Evolutionary conservation across 2,113 vertebrate genomes (phyloP), one percentile per base, ranked within the genome.

Genomic region (Megatriorchis doriae): DNA sequence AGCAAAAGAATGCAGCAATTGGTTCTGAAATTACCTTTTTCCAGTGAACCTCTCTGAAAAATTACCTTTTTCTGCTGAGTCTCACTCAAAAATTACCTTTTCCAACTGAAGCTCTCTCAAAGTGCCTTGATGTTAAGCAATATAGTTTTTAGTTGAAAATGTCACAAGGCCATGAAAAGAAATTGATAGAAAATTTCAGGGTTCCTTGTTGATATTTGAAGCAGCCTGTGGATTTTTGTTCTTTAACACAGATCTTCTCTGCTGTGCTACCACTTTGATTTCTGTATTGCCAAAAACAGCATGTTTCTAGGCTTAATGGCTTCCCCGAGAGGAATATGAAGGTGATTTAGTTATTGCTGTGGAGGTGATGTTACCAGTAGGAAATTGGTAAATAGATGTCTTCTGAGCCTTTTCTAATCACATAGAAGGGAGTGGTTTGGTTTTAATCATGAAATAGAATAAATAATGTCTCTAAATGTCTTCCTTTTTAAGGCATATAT

Each of bases 91-190:
- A 98, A 99, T 98, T 98, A 98, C 98, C 98, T 98, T 98, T 98
- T 98, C 98, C 98, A 98, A 98, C 98, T 95, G 97, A 97, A 98
- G 98, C 98, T 97, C 94, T 98, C 97, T 98, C 98, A 98, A 98
- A 98, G 98, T 98, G 98, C 98, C 98, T 98, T 98, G 98, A 98
- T 98, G 98, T 98, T 98, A 98, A 98, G 98, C 98, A 99, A 98
- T 98, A 98, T 98, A 97, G 98, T 98, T 98, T 99, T 98, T 98
- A 98, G 98, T 98, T 98, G 98, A 98, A 99, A 99, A 99, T 99
- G 98, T 99, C 98, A 98, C 96, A 98, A 98, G 98, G 98, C 98
- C 98, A 97, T 96, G 97, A 98, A 98, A 98, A 98, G 98, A 98
- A 98, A 98, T 98, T 98, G 98, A 98, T 98, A 98, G 98, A 98